Evolutionary conservation across 2,888 invertebrate genomes (phyloP), one percentile per base, ranked within the genome.

Genomic region (Watsonalla binaria): DNA sequence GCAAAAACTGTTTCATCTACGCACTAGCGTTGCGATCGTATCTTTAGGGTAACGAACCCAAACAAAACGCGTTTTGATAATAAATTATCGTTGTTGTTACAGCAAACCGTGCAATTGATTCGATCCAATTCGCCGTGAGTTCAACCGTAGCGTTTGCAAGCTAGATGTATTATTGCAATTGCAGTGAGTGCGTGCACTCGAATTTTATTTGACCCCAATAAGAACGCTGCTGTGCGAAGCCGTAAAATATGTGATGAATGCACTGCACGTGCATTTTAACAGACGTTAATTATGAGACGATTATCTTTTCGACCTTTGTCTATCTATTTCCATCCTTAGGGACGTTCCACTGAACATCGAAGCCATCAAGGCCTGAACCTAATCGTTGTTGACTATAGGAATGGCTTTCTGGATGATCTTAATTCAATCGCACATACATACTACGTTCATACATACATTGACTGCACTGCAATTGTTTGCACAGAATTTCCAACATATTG

Each of bases 121-220:
- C 72, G 78, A 75, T 78, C 76, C 71, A 76, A 72, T 79, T 78
- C 70, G 56, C 61, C 53, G 57, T 55, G 64, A 56, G 61, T 60
- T 60, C 61, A 55, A 63, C 57, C 70, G 66, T 67, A 61, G 56
- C 59, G 54, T 60, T 70, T 63, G 60, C 57, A 53, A 62, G 58
- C 51, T 55, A 52, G 57, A 42, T 14, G 9, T 5, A 15, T 37
- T 15, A 35, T 6, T 49, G 7, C 35, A 37, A 35, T 49, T 49
- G 49, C 8, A 11, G 11, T 9, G 24, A 24, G 24, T 24, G 24
- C 24, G 11, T 49, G 49, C 15, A 14, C 14, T 11, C 37, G n/a
- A 49, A 49, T 49, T 39, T 35, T 13, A 37, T 39, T 37, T 37
- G 8, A 42, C 42, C 42, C 11, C 42, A 42, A 42, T 42, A 42